Percentiles rank a stretch among this genome's conserved stretches.
Evolutionary conservation across 2,888 invertebrate species (phyloP).

Genomic region (Lasioglossum calceatum): DNA sequence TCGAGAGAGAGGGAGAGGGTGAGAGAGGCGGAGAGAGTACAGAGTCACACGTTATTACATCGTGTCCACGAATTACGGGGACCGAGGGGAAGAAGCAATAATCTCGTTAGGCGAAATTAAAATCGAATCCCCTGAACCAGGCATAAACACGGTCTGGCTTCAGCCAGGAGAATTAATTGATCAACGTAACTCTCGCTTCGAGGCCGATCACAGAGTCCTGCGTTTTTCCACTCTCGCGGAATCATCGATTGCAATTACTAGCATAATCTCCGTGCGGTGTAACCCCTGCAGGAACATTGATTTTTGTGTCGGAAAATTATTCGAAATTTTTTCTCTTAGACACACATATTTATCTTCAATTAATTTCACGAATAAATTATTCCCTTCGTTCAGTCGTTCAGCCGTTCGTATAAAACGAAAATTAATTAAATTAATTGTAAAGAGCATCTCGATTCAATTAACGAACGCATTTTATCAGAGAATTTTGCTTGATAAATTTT

Average conservation of each 20-base stretch:
- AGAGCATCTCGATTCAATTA: no score
- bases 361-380: neutral
- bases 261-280: neutral
- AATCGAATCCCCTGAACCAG: slow-evolving; percentile 14
- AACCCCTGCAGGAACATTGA: neutral
- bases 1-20: neutral
- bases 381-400: neutral
- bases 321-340: neutral
- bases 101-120: slow-evolving; percentile 30
- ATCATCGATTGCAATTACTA: neutral
- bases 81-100: slow-evolving; percentile 13
- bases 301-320: neutral
- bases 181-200: neutral
- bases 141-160: neutral
- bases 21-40: neutral
- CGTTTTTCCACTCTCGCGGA: neutral
- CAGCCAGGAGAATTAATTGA: slow-evolving; percentile 19
- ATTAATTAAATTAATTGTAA: neutral
- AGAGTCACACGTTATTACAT: slow-evolving; percentile 33
- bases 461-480: no score
- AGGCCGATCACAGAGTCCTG: neutral
- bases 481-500: no score
- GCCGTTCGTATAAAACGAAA: neutral
- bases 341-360: no score
- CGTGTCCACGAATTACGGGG: slow-evolving; percentile 3